Evolutionary conservation across 1,140 invertebrate genomes (phyloP), one percentile per base, ranked within the genome.

Genomic region (Globodera rostochiensis): DNA sequence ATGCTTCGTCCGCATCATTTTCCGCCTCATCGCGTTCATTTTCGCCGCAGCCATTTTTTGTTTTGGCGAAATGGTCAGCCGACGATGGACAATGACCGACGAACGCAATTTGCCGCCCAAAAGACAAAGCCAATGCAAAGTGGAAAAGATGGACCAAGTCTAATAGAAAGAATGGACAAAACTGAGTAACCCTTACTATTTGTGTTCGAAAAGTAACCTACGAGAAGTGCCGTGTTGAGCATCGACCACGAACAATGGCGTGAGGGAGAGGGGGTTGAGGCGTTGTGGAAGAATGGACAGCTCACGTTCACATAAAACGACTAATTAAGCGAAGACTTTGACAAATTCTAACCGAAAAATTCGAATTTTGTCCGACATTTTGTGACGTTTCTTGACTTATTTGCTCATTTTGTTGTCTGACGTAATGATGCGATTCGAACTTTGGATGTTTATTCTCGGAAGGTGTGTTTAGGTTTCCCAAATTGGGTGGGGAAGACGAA

Each of bases 211-310:
- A 21, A 66, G 21, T 11, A 45, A 71, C 46, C 11, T 45, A 71
- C 69, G 36, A 71, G 69, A 36, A 71, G 46, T 71, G 36, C 69
- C 69, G 69, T 71, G 69, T 71, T 71, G 21, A 71, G 69, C 69
- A 71, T 71, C 13, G 46, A 15, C 69, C 69, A 71, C 13, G 69
- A 71, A 45, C 25, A 71, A 6, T 71, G 21, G 6, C 46, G 69
- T 6, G 69, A 25, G 9, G 69, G 25, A 2, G 25, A 71, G 13
- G 60, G 13, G 13, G 60, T 21, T 1, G 60, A 15, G 60, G 60
- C 60, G n/a, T 71, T 71, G 69, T 71, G 69, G 8, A 13, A 71
- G 19, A 71, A 19, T 7, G 69, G 6, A 25, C 13, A 71, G n/a
- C 3, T n/a, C 66, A 36, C 6, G 19, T 69, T 21, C n/a, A 45